These are phyloP conservation scores for Callithrix jacchus DNA, from an alignment of 2,113 vertebrate species.

Conservation along the genomic window DNA sequence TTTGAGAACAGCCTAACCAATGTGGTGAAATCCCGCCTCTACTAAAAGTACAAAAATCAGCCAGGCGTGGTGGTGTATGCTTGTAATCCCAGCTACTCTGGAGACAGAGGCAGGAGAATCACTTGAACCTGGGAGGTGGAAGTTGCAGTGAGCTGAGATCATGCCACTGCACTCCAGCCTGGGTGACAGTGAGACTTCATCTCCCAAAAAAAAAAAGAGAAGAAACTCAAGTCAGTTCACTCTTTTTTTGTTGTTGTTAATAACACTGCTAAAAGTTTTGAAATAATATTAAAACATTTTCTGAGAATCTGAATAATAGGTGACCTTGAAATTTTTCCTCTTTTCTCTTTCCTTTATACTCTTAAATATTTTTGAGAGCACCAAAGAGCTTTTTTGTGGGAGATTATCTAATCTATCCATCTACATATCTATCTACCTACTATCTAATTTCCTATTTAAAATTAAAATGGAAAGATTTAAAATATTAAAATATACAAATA, in stretches of 20 bases:
- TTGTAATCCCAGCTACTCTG: too few species aligned
- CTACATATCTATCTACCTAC: too few species aligned
- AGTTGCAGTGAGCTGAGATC: too few species aligned
- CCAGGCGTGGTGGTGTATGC: too few species aligned
- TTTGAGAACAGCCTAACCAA: too few species aligned
- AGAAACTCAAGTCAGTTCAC: not conserved
- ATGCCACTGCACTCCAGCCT: too few species aligned
- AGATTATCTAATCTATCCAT: not conserved
- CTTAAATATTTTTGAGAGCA: constrained; percentile 13
- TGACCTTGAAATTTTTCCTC: not conserved
- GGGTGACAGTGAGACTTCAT: too few species aligned
- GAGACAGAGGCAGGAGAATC: too few species aligned
- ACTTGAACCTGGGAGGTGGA: too few species aligned
- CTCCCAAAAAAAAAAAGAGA: too few species aligned
- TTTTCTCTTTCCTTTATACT: not conserved
- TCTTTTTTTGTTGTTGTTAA: not conserved
- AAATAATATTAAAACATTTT: not conserved
- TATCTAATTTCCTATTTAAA: not conserved
- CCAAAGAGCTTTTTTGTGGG: not conserved
- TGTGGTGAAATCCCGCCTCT: too few species aligned
- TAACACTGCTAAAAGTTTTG: not conserved
- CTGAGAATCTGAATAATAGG: not conserved
- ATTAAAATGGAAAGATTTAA: constrained; percentile 1
- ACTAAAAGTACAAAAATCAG: too few species aligned
- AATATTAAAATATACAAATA: not conserved